Percentiles rank a stretch among this genome's conserved stretches.
phyloP scores from a whole-genome alignment of 2,797 vertebrate genomes.

The Threskiornis aethiopicus region DNA sequence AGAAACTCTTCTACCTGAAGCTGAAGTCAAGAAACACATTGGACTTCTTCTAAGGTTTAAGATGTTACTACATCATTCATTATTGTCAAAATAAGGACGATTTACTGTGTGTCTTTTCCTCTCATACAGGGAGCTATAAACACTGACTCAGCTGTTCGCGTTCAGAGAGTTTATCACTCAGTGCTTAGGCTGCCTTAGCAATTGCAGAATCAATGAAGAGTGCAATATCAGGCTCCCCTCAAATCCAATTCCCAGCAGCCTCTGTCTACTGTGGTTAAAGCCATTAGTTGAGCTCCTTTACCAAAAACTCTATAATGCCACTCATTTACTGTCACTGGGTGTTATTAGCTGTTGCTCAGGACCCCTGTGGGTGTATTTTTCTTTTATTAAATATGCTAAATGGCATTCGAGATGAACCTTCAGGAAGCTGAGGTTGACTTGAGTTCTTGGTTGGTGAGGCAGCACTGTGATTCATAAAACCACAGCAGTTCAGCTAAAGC shows the following conservation, averaged over 20 bases:
- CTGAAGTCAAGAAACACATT: background rate
- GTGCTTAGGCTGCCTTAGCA: background rate
- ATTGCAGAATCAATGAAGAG: background rate
- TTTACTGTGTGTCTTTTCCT: background rate
- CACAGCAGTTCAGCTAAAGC: background rate
- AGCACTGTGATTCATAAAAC: constrained; percentile 17
- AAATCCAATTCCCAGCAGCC: background rate
- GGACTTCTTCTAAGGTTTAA: background rate
- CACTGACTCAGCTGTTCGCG: background rate
- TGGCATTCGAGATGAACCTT: background rate
- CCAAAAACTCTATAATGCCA: background rate
- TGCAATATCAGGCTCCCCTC: background rate
- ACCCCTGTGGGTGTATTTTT: background rate
- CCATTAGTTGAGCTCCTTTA: background rate
- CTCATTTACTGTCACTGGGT: background rate
- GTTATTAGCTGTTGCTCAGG: background rate
- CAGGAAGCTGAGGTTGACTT: background rate
- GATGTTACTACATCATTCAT: background rate
- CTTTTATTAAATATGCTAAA: background rate
- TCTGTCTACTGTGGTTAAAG: background rate
- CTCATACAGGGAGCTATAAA: background rate
- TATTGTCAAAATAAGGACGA: background rate
- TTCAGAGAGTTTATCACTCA: background rate
- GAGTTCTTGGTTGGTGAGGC: background rate
- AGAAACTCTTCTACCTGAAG: background rate